A percentile compares a stretch with the other conserved stretches of the same genome.
phyloP scores from a whole-genome alignment of 2,888 invertebrate genomes.

The Mechanitis mazaeus region DNA sequence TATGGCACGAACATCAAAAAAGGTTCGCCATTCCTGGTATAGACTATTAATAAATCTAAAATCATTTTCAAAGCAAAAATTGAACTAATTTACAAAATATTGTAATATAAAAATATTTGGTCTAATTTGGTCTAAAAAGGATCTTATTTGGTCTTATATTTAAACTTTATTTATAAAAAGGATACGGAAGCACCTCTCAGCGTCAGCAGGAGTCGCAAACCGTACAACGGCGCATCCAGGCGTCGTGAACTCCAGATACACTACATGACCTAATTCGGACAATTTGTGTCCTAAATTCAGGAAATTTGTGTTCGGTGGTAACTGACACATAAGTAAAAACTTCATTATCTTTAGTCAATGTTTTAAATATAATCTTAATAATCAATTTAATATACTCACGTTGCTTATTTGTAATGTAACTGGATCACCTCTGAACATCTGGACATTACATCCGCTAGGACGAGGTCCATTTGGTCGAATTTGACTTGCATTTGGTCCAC shows the following conservation, averaged over 20 bases:
- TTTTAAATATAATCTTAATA: not conserved
- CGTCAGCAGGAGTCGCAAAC: conserved; percentile 43
- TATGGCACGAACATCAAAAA: too few species aligned
- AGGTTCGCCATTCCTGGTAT: too few species aligned
- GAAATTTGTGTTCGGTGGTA: conserved; percentile 53
- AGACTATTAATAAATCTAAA: too few species aligned
- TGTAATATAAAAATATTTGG: not conserved
- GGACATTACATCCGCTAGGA: conserved; percentile 8
- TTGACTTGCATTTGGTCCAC: conserved; percentile 5
- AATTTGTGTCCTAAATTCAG: conserved; percentile 48
- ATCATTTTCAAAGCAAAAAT: too few species aligned
- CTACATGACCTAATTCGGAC: conserved; percentile 47
- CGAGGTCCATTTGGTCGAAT: conserved; percentile 15
- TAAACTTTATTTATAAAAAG: conserved; percentile 40
- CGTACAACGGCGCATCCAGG: conserved; percentile 53
- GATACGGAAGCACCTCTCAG: conserved; percentile 59
- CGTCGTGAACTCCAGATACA: conserved; percentile 49
- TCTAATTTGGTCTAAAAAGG: too few species aligned
- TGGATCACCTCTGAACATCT: conserved; percentile 27
- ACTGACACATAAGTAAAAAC: conserved; percentile 34
- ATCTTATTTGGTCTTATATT: too few species aligned
- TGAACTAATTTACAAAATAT: not conserved
- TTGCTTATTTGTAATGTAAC: conserved; percentile 39
- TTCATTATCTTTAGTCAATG: not conserved
- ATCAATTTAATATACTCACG: conserved; percentile 36